Percentiles rank a stretch among this genome's conserved stretches.
Conservation (phyloP, 2,888 invertebrate genomes). For the Lasioglossum morio region DNA sequence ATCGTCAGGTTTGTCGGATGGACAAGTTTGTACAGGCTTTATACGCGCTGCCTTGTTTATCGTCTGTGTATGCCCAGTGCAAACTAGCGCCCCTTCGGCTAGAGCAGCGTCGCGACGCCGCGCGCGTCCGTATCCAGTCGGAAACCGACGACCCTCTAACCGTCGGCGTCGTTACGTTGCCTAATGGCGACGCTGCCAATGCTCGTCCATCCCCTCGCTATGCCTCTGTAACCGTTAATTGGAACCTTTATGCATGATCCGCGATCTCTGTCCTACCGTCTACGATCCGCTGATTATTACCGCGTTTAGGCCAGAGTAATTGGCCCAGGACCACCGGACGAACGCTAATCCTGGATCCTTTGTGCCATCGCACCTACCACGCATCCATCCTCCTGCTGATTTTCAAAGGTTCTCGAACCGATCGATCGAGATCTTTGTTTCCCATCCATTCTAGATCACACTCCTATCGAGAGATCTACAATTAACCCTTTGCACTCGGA, state of each 20-base stretch:
- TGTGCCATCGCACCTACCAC: neutral
- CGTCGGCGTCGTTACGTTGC: conserved; percentile 47
- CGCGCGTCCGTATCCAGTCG: conserved; percentile 33
- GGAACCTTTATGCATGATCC: conserved; percentile 57
- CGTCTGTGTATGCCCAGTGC: conserved; percentile 70
- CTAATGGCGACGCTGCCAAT: conserved; percentile 48
- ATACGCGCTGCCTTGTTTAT: conserved; percentile 68
- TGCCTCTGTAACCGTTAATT: conserved; percentile 60
- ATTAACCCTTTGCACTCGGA: too few species aligned
- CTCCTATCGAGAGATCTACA: too few species aligned
- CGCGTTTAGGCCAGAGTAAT: conserved; percentile 33
- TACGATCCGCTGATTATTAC: conserved; percentile 25
- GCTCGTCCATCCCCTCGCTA: conserved; percentile 16
- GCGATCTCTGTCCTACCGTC: conserved; percentile 25
- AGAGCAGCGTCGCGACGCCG: neutral
- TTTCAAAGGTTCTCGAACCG: neutral
- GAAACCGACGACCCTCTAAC: conserved; percentile 49
- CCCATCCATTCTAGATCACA: neutral
- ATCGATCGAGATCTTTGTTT: neutral
- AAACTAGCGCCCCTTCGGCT: conserved; percentile 59
- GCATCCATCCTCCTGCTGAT: neutral
- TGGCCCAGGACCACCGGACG: conserved; percentile 12
- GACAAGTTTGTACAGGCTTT: conserved; percentile 71
- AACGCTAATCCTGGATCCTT: conserved; percentile 8
- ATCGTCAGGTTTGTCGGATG: conserved; percentile 63